Conservation (phyloP, 1,140 invertebrate species). For the Neuroterus valhalla region DNA sequence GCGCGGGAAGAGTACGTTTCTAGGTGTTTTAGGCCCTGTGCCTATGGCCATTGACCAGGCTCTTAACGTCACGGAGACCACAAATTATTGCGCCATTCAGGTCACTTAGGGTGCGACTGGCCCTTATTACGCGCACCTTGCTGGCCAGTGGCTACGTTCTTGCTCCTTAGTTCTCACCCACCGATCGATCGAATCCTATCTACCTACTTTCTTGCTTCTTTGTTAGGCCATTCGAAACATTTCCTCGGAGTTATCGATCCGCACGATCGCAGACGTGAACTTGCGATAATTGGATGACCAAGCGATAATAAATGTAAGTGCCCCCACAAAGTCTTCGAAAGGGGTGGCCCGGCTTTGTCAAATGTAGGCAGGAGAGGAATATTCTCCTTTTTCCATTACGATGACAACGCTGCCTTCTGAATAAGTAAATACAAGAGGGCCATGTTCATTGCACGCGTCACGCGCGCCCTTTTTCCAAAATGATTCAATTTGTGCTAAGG, state of each 20-base stretch:
- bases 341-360: not conserved
- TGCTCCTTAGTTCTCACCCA: slow-evolving; percentile 22
- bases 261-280: not conserved
- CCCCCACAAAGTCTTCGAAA: not conserved
- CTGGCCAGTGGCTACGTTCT: no score
- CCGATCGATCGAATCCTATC: slow-evolving; percentile 40
- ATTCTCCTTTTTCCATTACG: not conserved
- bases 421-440: no score
- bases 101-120: slow-evolving; percentile 71
- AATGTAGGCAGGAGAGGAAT: not conserved
- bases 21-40: slow-evolving; percentile 48
- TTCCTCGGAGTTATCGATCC: slow-evolving; percentile 47
- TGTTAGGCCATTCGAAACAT: slow-evolving; percentile 43
- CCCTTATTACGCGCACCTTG: slow-evolving; percentile 66
- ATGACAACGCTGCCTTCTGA: not conserved
- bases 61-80: slow-evolving; percentile 73
- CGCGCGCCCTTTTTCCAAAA: not conserved
- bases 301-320: slow-evolving; percentile 10
- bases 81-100: slow-evolving; percentile 73
- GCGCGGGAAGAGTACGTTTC: slow-evolving; percentile 9
- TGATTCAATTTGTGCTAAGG: no score
- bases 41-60: slow-evolving; percentile 59
- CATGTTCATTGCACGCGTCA: not conserved
- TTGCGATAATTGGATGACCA: slow-evolving; percentile 25
- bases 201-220: no score